Percentiles rank a stretch among this genome's conserved stretches.
Evolutionary conservation across 2,888 invertebrate species (phyloP).

Genomic region (Leptinotarsa peninsularis): DNA sequence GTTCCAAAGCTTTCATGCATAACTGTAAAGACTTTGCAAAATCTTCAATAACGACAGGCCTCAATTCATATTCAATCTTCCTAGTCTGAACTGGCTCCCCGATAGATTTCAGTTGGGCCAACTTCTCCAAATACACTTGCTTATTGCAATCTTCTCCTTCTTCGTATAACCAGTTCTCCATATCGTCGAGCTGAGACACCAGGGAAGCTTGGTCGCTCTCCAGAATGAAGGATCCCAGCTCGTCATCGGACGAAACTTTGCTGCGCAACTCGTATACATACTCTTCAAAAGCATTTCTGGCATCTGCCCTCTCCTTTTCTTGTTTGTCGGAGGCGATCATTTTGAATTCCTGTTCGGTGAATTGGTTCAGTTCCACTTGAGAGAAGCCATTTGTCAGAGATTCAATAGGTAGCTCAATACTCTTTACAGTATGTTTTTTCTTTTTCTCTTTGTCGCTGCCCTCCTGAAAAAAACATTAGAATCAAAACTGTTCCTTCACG

Average conservation of each 20-base stretch:
- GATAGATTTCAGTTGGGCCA: conserved; percentile 75
- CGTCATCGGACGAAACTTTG: conserved; percentile 76
- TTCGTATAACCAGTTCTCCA: conserved; percentile 98
- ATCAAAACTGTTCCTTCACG: too few relatives aligned
- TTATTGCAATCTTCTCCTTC: conserved; percentile 92
- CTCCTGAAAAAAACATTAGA: conserved; percentile 58
- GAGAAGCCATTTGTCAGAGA: conserved; percentile 79
- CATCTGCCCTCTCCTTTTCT: conserved; percentile 95
- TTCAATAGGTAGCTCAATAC: conserved; percentile 87
- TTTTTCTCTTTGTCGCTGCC: conserved; percentile 76
- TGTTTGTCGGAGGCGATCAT: conserved; percentile 80
- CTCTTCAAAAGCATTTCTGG: conserved; percentile 97
- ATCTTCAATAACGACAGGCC: conserved; percentile 85
- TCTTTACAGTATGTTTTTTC: conserved; percentile 84
- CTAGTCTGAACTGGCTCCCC: conserved; percentile 93
- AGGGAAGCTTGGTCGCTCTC: conserved; percentile 76
- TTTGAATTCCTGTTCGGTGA: conserved; percentile 75
- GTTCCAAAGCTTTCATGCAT: conserved; percentile 83
- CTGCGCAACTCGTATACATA: conserved; percentile 97
- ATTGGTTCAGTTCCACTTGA: conserved; percentile 78
- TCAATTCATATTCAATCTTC: conserved; percentile 82
- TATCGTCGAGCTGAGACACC: conserved; percentile 78
- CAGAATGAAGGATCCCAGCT: conserved; percentile 79
- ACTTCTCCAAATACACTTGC: conserved; percentile 76
- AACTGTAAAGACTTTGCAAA: conserved; percentile 82